phyloP scores from a whole-genome alignment of 2,888 invertebrate genomes.

The Bugulina stolonifera region DNA sequence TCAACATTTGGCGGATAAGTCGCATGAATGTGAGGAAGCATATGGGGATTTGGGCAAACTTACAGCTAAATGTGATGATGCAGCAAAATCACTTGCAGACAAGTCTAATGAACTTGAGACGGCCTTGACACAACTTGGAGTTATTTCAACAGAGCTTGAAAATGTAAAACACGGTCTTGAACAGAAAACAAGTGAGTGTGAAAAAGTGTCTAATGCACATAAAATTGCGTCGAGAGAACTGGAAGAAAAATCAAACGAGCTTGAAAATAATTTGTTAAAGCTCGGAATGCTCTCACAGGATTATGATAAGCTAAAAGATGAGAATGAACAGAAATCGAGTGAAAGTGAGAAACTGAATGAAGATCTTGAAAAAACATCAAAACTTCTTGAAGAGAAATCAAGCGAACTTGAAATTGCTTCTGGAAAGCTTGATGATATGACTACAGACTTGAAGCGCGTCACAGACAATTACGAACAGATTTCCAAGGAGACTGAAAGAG shows the following conservation, averaged over 20 bases:
- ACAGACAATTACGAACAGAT: not conserved
- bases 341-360: not conserved
- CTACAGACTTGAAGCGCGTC: not conserved
- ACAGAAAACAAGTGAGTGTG: not conserved
- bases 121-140: too few relatives aligned
- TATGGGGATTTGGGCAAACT: too few relatives aligned
- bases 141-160: not conserved
- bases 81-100: too few relatives aligned
- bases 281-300: not conserved
- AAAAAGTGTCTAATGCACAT: not conserved
- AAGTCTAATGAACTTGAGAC: too few relatives aligned
- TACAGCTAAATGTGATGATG: too few relatives aligned
- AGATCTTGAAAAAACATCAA: not conserved
- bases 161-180: not conserved
- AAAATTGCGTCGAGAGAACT: not conserved
- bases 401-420: not conserved
- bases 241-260: not conserved
- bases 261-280: not conserved
- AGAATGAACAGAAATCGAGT: not conserved
- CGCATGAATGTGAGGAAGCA: too few relatives aligned
- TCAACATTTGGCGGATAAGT: too few relatives aligned
- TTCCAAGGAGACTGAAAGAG: not conserved
- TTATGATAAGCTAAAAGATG: not conserved
- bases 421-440: not conserved
- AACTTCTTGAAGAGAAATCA: not conserved